These are phyloP conservation scores for Rhagium mordax DNA, from an alignment of 2,888 invertebrate species.

Conservation along the genomic window DNA sequence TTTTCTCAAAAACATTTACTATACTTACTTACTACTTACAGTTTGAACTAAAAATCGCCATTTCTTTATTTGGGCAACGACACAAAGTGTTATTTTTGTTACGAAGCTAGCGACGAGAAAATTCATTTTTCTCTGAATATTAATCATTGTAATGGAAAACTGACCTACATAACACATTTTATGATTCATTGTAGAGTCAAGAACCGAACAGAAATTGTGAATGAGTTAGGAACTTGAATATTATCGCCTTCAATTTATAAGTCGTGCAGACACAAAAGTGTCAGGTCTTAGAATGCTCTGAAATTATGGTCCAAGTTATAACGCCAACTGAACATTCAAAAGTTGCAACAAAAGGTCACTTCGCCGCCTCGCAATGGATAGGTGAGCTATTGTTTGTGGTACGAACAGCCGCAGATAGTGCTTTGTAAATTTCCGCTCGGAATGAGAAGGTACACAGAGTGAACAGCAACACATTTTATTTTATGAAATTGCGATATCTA, in stretches of 20 bases:
- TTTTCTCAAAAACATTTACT: too few species aligned
- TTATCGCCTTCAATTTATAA: conserved; percentile 27
- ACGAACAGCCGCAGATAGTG: conserved; percentile 11
- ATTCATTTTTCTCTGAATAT: neutral
- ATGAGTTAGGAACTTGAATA: conserved; percentile 12
- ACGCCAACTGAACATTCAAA: conserved; percentile 27
- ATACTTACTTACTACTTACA: too few species aligned
- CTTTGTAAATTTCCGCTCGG: conserved; percentile 25
- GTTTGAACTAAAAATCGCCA: too few species aligned
- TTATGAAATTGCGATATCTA: too few species aligned
- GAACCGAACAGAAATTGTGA: conserved; percentile 6
- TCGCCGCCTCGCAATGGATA: conserved; percentile 20
- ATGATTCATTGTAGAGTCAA: conserved; percentile 13
- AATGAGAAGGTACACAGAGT: neutral
- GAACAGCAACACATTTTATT: neutral
- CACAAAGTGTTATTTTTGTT: too few species aligned
- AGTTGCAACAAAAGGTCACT: conserved; percentile 32
- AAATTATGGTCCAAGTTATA: conserved; percentile 26
- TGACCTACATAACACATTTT: neutral
- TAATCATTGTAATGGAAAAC: neutral
- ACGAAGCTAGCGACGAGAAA: neutral
- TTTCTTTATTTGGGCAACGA: too few species aligned
- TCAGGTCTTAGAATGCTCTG: conserved; percentile 18
- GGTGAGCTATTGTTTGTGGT: conserved; percentile 21
- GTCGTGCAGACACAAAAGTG: conserved; percentile 31